Conservation (phyloP, 2,113 vertebrate species). For the Scomber scombrus region DNA sequence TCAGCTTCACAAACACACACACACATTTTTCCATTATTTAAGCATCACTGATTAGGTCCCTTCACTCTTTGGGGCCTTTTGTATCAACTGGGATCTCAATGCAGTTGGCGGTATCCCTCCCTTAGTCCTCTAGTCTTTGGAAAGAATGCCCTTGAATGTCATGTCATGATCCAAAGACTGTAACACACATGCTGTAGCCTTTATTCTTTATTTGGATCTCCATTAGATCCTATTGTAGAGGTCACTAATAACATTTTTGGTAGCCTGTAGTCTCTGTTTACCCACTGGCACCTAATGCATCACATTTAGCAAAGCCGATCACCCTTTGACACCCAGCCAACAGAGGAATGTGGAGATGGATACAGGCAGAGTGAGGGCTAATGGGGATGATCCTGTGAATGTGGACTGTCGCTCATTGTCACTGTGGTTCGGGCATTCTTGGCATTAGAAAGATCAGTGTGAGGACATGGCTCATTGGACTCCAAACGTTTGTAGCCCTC, state of each 20-base stretch:
- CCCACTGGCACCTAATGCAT: constrained; percentile 53
- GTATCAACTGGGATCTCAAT: constrained; percentile 44
- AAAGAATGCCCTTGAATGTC: constrained; percentile 58
- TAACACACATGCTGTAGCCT: constrained; percentile 19
- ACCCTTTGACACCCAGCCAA: constrained; percentile 31
- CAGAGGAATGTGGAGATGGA: constrained; percentile 61
- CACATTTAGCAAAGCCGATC: constrained; percentile 48
- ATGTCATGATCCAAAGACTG: constrained; percentile 44
- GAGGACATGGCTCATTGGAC: constrained; percentile 56
- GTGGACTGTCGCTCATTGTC: constrained; percentile 60
- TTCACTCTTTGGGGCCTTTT: constrained; percentile 31
- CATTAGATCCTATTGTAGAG: constrained; percentile 36
- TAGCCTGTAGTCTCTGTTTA: constrained; percentile 44
- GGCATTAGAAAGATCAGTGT: constrained; percentile 61
- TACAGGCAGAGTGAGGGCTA: constrained; percentile 43
- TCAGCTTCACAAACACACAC: constrained; percentile 59
- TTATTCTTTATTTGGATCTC: constrained; percentile 54
- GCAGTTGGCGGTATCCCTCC: constrained; percentile 44
- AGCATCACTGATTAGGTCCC: constrained; percentile 42
- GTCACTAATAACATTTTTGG: constrained; percentile 50
- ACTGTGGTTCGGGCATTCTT: constrained; percentile 40
- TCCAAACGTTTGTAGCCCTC: constrained; percentile 33
- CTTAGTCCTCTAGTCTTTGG: constrained; percentile 51
- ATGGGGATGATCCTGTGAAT: constrained; percentile 57
- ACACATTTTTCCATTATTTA: constrained; percentile 39